These are phyloP conservation scores for Heliconius sara DNA, from an alignment of 2,888 invertebrate species.

Conservation along the genomic window DNA sequence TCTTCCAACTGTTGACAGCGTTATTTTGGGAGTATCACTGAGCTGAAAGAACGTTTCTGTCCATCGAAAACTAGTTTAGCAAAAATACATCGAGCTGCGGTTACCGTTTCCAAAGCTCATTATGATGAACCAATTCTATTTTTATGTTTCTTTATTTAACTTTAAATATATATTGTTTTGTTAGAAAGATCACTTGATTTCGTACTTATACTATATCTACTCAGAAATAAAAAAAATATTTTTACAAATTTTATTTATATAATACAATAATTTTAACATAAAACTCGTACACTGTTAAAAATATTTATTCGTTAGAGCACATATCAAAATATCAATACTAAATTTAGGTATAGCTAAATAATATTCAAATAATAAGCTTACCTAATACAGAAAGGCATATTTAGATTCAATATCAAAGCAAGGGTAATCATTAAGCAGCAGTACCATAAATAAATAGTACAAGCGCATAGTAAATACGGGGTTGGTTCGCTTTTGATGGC, in stretches of 20 bases:
- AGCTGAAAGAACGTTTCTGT: constrained; percentile 70
- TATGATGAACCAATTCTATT: constrained; percentile 45
- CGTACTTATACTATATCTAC: too few relatives aligned
- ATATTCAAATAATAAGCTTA: background rate
- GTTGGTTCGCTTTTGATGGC: constrained; percentile 54
- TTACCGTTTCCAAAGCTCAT: constrained; percentile 50
- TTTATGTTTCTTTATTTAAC: background rate
- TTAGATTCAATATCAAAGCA: constrained; percentile 67
- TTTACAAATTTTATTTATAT: too few relatives aligned
- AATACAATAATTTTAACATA: too few relatives aligned
- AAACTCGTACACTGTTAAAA: too few relatives aligned
- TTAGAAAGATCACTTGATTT: too few relatives aligned
- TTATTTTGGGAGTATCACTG: constrained; percentile 69
- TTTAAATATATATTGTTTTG: background rate
- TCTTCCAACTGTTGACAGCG: constrained; percentile 65
- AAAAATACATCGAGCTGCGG: constrained; percentile 51
- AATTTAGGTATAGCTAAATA: background rate
- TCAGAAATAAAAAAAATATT: too few relatives aligned
- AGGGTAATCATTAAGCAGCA: constrained; percentile 76
- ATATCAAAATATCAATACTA: background rate
- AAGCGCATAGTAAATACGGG: constrained; percentile 67
- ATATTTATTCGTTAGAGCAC: background rate
- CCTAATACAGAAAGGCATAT: background rate
- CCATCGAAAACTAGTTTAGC: constrained; percentile 71
- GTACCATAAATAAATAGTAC: constrained; percentile 67